Evolutionary conservation across 2,113 vertebrate species (phyloP).

Genomic region (Labrus mixtus): DNA sequence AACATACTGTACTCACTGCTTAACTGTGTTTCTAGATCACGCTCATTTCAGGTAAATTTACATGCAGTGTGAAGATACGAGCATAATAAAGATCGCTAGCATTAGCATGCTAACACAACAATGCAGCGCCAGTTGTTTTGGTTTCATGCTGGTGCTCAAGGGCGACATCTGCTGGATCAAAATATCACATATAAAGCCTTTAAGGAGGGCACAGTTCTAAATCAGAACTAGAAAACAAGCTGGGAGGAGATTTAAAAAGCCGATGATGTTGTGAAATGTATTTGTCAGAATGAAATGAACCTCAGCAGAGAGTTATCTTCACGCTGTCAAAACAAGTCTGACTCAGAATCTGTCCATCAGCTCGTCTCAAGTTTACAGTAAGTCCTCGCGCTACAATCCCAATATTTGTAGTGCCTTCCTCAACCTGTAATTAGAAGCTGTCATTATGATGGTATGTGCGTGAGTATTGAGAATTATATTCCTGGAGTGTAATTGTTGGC

Average conservation of each 20-base stretch:
- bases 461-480: constrained; percentile 77
- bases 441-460: constrained; percentile 73
- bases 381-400: constrained; percentile 23
- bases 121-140: too few species aligned
- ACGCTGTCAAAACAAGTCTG: constrained; percentile 55
- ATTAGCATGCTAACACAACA: too few species aligned
- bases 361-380: constrained; percentile 25
- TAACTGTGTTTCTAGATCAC: too few species aligned
- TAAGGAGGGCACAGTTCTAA: not conserved
- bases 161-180: too few species aligned
- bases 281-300: constrained; percentile 40
- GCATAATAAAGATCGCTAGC: too few species aligned
- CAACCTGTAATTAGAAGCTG: constrained; percentile 64
- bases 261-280: too few species aligned
- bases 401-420: constrained; percentile 52
- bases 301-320: constrained; percentile 25
- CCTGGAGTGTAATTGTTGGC: constrained; percentile 66
- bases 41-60: too few species aligned
- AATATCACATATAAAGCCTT: too few species aligned
- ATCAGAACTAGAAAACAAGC: not conserved
- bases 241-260: not conserved
- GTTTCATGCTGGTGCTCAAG: too few species aligned
- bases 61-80: too few species aligned
- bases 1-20: too few species aligned
- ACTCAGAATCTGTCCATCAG: constrained; percentile 29